phyloP scores from a whole-genome alignment of 2,113 vertebrate genomes.

The Meleagris gallopavo region DNA sequence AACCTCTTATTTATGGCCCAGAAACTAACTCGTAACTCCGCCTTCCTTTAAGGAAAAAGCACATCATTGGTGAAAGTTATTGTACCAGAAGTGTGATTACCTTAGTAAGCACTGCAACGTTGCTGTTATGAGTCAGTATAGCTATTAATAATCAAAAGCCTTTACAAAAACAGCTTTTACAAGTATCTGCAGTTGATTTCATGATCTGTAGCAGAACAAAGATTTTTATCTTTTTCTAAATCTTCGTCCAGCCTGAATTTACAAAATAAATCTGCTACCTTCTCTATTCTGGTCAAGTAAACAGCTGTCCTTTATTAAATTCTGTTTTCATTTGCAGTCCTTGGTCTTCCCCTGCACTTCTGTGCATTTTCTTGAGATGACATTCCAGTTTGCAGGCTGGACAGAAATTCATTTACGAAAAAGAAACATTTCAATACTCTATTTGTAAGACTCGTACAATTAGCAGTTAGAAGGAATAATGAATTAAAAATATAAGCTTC shows the following conservation, averaged over 20 bases:
- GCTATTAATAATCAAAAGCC: not conserved
- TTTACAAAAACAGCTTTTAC: not conserved
- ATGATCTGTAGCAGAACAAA: not conserved
- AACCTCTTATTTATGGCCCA: conserved; percentile 64
- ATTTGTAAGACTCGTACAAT: conserved; percentile 64
- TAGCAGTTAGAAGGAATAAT: conserved; percentile 2
- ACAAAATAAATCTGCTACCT: not conserved
- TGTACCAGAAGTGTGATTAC: not conserved
- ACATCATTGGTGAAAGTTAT: conserved; percentile 42
- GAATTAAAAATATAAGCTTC: not conserved
- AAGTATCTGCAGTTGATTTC: not conserved
- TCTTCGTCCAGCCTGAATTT: not conserved
- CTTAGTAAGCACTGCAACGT: not conserved
- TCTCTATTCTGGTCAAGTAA: not conserved
- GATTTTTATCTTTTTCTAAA: not conserved
- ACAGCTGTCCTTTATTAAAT: not conserved
- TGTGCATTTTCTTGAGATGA: not conserved
- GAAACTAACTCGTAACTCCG: conserved; percentile 28
- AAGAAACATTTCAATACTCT: conserved; percentile 66
- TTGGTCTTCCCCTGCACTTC: not conserved
- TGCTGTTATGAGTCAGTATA: not conserved
- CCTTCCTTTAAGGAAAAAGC: conserved; percentile 47
- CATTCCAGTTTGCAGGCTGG: conserved; percentile 23
- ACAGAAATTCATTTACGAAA: conserved; percentile 68
- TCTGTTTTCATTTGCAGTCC: not conserved